Evolutionary conservation across 2,113 vertebrate species (phyloP).

Genomic region (Zosterops pallidus): DNA sequence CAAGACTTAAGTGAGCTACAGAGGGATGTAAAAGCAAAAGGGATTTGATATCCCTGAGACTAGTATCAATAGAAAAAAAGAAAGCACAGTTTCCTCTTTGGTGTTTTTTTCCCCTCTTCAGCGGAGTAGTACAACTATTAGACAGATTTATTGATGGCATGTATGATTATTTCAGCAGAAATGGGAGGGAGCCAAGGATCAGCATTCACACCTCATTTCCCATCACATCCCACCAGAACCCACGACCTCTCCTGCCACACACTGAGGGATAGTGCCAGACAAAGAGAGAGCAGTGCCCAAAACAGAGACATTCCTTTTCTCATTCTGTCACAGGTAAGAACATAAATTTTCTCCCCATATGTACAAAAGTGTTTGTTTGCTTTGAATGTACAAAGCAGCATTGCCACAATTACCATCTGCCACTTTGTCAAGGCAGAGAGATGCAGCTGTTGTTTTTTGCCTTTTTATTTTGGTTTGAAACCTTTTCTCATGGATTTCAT

Average conservation of each 20-base stretch:
- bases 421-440: neutral
- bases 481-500: neutral
- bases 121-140: neutral
- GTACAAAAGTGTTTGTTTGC: neutral
- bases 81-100: neutral
- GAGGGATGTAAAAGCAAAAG: accelerated
- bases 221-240: neutral
- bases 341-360: neutral
- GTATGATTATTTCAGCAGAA: neutral
- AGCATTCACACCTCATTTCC: neutral
- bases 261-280: neutral
- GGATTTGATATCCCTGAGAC: neutral
- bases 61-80: neutral
- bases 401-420: neutral
- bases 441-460: neutral
- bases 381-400: neutral
- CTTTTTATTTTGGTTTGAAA: neutral
- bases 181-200: neutral
- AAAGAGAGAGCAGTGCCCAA: neutral
- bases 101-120: neutral
- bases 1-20: neutral
- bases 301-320: neutral
- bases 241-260: neutral
- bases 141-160: neutral
- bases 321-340: neutral